Percentiles rank a stretch among this genome's conserved stretches.
Conservation (phyloP, 2,113 vertebrate species). For the Tichodroma muraria region DNA sequence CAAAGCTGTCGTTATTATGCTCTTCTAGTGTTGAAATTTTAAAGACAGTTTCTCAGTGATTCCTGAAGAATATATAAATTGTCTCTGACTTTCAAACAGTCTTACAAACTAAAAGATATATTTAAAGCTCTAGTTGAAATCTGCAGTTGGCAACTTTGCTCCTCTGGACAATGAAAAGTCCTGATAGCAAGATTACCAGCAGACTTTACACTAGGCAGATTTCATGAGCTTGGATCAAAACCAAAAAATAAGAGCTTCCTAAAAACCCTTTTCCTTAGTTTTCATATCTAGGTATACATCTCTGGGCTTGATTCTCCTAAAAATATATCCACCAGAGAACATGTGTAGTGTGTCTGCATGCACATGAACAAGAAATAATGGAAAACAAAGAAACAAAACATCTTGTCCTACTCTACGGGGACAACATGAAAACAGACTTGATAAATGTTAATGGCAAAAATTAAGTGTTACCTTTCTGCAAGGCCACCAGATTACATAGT, state of each 20-base stretch:
- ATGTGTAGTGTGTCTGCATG: rapidly evolving
- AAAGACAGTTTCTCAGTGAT: not conserved
- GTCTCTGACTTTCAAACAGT: not conserved
- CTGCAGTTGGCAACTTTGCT: not conserved
- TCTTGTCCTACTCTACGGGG: not conserved
- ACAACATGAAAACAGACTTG: not conserved
- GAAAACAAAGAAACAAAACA: not conserved
- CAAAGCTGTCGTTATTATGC: not conserved
- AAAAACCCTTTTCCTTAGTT: not conserved
- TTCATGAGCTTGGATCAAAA: not conserved
- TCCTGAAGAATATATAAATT: not conserved
- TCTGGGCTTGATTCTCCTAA: not conserved
- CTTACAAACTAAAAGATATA: not conserved
- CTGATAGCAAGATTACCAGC: not conserved
- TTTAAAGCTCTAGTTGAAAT: not conserved
- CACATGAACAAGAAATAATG: not conserved
- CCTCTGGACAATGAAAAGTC: not conserved
- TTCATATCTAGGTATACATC: not conserved
- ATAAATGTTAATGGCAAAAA: not conserved
- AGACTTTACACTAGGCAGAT: not conserved
- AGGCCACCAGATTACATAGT: not conserved
- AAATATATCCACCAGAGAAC: not conserved
- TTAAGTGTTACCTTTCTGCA: not conserved
- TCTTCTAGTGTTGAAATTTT: not conserved
- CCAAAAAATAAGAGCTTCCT: not conserved